Base-by-base conservation (phyloP, 2,797 vertebrate genomes). In the Prunella strophiata region DNA sequence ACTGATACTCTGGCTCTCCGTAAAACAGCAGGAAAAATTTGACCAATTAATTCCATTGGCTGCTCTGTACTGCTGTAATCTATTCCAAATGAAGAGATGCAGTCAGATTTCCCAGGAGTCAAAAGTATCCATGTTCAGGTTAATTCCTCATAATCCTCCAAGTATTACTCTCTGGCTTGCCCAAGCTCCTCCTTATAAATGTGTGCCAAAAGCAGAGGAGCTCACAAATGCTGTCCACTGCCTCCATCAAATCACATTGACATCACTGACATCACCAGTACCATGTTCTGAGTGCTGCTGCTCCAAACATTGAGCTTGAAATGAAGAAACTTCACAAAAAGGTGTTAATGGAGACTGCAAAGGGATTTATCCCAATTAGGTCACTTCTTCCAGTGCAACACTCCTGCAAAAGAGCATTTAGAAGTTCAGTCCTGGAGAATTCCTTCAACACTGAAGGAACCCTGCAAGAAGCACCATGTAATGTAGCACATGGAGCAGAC, bases 21-120 rank as follows among this genome's bases (percentile, higher is more conserved):
- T 43, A 47, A 83, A 91, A 65, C 16, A 62, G 30, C 25, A 91
- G 48, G 65, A 80, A 89, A 85, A 85, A 34, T n/a, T 22, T 48
- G 47, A 70, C 40, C 58, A 79, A 4, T 71, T 79, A 84, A 18
- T 88, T 59, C 25, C 10, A 2, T 22, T 70, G 57, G 18, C 66
- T 92, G 65, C 20, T 82, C 42, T 57, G 11, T 16, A 51, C 6
- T 40, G 38, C 50, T 63, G 38, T 43, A 70, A 73, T 62, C 71
- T 73, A 76, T 22, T 70, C 45, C 40, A 74, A 87, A 7, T 3
- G 50, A 58, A 63, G 52, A 89, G 20, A 88, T 16, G 18, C 77
- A 71, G 32, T 36, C 57, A 84, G 48, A 86, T 45, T 48, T n/a
- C 70, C 40, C 68, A 51, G 21, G 83, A 91, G 58, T 13, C 51